A percentile compares a stretch with the other conserved stretches of the same genome.
Conservation (phyloP, 2,888 invertebrate species). For the Blera fallax region DNA sequence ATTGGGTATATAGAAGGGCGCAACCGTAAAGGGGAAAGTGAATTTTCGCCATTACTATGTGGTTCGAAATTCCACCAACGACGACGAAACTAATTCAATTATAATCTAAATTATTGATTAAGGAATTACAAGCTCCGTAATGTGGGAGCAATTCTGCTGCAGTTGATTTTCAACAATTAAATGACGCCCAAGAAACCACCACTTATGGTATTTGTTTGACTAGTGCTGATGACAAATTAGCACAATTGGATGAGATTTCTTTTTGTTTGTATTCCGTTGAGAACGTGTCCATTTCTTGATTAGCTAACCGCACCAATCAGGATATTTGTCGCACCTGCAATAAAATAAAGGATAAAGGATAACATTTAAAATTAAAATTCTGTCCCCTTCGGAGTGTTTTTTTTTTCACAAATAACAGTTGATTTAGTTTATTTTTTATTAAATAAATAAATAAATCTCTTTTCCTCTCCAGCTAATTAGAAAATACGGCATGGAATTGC, state of each 20-base stretch:
- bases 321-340: conserved; percentile 42
- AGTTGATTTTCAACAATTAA: conserved; percentile 35
- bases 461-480: conserved; percentile 52
- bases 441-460: conserved; percentile 68
- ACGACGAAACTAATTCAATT: conserved; percentile 63
- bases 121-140: conserved; percentile 27
- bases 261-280: conserved; percentile 19
- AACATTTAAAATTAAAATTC: conserved; percentile 18
- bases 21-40: neutral
- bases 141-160: conserved; percentile 7
- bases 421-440: conserved; percentile 37
- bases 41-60: neutral
- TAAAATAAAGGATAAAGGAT: conserved; percentile 36
- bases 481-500: conserved; percentile 53
- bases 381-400: neutral
- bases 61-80: conserved; percentile 27
- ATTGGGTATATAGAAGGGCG: neutral
- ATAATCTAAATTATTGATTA: conserved; percentile 55
- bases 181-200: conserved; percentile 3
- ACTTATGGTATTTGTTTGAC: conserved; percentile 30
- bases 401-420: neutral
- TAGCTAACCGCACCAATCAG: conserved; percentile 56
- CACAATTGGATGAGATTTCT: conserved; percentile 11
- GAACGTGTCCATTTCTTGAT: conserved; percentile 53
- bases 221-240: conserved; percentile 28